Evolutionary conservation across 2,113 vertebrate species (phyloP).

Genomic region (Marmota flaviventris): DNA sequence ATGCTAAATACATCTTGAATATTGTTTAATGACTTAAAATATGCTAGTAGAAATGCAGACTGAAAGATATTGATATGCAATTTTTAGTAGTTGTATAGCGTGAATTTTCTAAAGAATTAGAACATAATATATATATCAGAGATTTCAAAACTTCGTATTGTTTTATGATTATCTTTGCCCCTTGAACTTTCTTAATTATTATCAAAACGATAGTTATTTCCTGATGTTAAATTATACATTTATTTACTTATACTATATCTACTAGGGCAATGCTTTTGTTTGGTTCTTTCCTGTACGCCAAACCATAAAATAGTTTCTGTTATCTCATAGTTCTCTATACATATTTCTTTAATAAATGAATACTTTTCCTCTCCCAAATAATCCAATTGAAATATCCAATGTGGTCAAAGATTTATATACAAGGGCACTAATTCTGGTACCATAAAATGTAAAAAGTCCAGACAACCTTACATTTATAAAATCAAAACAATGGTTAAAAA

Average conservation of each 20-base stretch:
- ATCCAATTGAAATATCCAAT: not conserved
- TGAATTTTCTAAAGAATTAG: not conserved
- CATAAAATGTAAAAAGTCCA: not conserved
- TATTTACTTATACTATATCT: not conserved
- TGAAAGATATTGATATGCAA: not conserved
- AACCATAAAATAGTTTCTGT: not conserved
- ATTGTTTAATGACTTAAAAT: not conserved
- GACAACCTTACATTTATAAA: not conserved
- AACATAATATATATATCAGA: not conserved
- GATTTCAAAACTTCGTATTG: not conserved
- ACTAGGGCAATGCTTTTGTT: not conserved
- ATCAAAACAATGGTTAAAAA: not conserved
- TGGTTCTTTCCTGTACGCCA: not conserved
- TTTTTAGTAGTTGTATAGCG: not conserved
- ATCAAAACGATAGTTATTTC: not conserved
- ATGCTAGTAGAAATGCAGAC: not conserved
- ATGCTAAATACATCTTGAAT: not conserved
- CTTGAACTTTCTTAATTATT: not conserved
- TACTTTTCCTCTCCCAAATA: not conserved
- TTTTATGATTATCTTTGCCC: not conserved
- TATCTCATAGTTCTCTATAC: not conserved
- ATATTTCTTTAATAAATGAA: constrained; percentile 3
- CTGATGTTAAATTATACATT: not conserved
- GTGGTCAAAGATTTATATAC: not conserved
- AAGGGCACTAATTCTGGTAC: not conserved